phyloP scores from a whole-genome alignment of 2,113 vertebrate genomes.

The Candoia aspera region DNA sequence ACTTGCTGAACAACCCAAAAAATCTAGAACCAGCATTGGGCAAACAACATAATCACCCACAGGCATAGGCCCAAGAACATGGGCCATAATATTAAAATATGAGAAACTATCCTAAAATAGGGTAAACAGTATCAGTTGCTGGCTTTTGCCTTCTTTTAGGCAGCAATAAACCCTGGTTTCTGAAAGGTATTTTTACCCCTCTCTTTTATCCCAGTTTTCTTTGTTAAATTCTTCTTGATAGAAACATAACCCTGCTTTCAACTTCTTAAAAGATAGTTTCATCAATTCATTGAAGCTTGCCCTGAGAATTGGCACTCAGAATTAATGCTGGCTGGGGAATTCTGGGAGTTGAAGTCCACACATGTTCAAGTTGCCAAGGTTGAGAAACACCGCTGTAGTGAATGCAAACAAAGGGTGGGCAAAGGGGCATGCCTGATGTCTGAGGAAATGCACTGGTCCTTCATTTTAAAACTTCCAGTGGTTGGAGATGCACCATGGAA shows the following conservation, averaged over 20 bases:
- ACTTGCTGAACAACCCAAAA: not conserved
- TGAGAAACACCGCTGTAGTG: not conserved
- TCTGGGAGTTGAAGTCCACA: too few species aligned
- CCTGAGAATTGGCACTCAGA: constrained; percentile 21
- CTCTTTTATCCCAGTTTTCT: constrained; percentile 16
- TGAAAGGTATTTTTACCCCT: not conserved
- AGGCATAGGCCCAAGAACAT: not conserved
- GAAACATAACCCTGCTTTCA: not conserved
- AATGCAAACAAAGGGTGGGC: constrained; percentile 22
- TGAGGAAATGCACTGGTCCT: not conserved
- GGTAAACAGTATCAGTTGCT: not conserved
- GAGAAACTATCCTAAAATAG: not conserved
- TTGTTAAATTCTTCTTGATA: constrained; percentile 26
- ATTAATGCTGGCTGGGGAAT: not conserved
- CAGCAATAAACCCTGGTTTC: constrained; percentile 35
- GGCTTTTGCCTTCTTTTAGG: not conserved
- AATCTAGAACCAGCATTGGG: not conserved
- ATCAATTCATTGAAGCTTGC: not conserved
- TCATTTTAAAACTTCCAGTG: constrained; percentile 51
- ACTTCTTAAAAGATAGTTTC: not conserved
- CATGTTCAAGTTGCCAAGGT: too few species aligned
- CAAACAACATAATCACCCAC: not conserved
- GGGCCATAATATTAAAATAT: not conserved
- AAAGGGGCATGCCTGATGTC: constrained; percentile 9
- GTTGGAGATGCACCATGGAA: constrained; percentile 53